Evolutionary conservation across 1,140 invertebrate species (phyloP), one percentile per base, ranked within the genome.

Genomic region (Cecropterus lyciades): DNA sequence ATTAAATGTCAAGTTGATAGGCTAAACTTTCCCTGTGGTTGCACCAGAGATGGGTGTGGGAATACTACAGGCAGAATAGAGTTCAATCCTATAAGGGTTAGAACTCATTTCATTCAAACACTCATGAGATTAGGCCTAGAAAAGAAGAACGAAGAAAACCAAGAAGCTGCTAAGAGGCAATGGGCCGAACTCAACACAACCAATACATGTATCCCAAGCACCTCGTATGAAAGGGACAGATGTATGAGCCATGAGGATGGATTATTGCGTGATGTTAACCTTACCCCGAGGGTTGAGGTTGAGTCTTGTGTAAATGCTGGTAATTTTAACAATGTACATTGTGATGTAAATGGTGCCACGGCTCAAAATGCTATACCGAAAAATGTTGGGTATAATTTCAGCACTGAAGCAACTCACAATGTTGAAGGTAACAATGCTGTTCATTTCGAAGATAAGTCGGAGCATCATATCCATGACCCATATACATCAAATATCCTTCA

Each of bases 1-100:
- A 99, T 99, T 66, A 98, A 99, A 93, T 99, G 98, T 86, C 98
- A 99, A 94, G 97, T 99, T 15, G 98, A 99, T 92, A 94, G 98
- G 68, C 93, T 98, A 43, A 98, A 97, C 79, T 99, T 99, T 89
- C 99, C 99, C 0, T 99, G 99, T 90, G 98, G 98, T 15, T 99
- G 99, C 91, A 96, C 97, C 0, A 95, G 97, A 69, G 98, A 99
- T 78, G 97, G 97, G 49, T 99, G 99, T 91, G 96, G 95, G 30
- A 99, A 99, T 89, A 95, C 95, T 2, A 95, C 95, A 53, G 99
- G 99, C 6, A 94, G 99, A 60, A 97, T 99, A 66, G 98, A 99
- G 87, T 99, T 99, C 78, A 99, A 99, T 91, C 98, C 98, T 0
- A 95, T 98, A 24, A 94, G 98, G 59, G 98, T 99, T 1, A 94